Evolutionary conservation across 1,140 invertebrate species (phyloP).

Genomic region (Zaprionus davidi): DNA sequence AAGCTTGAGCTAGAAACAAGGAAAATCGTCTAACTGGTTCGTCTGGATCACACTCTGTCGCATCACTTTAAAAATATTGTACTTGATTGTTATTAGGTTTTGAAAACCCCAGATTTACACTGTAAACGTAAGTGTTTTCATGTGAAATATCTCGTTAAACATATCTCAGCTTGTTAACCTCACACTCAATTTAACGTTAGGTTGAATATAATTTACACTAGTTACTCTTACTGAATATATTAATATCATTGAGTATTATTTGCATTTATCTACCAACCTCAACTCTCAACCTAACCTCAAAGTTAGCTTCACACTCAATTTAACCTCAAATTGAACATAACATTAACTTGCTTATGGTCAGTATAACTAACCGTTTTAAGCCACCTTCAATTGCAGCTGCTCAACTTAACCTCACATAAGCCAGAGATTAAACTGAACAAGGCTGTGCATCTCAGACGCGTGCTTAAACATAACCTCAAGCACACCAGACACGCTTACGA

Average conservation of each 20-base stretch:
- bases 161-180: conserved; percentile 58
- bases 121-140: conserved; percentile 17
- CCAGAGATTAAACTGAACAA: conserved; percentile 11
- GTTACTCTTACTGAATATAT: too few relatives aligned
- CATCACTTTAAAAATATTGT: conserved; percentile 58
- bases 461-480: conserved; percentile 29
- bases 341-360: background rate
- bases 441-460: background rate
- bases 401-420: conserved; percentile 14
- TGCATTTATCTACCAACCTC: background rate
- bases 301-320: background rate
- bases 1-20: too few relatives aligned
- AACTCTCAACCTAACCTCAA: background rate
- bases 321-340: conserved; percentile 1
- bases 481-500: conserved; percentile 17
- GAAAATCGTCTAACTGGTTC: conserved; percentile 20
- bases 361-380: background rate
- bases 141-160: too few relatives aligned
- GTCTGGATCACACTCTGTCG: conserved; percentile 41
- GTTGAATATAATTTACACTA: background rate
- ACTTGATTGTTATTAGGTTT: conserved; percentile 52
- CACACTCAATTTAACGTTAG: background rate
- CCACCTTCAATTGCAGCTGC: conserved; percentile 2
- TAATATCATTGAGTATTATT: too few relatives aligned
- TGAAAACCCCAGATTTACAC: conserved; percentile 40